These are phyloP conservation scores for Drosophila eugracilis DNA, from an alignment of 1,140 invertebrate genomes.

Conservation along the genomic window DNA sequence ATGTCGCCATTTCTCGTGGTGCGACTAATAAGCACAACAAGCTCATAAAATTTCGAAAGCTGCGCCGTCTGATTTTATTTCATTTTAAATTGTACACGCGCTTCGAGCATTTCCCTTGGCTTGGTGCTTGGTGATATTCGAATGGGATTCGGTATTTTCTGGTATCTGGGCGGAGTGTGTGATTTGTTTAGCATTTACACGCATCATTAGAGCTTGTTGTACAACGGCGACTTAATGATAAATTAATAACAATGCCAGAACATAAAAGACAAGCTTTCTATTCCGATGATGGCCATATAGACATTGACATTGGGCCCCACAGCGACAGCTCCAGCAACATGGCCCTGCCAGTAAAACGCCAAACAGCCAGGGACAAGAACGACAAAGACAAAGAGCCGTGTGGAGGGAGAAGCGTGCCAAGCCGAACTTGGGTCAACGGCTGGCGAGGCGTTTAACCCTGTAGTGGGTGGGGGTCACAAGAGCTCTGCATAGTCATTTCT, in stretches of 20 bases:
- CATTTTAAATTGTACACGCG: constrained; percentile 79
- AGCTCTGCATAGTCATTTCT: no score
- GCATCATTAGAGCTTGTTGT: constrained; percentile 76
- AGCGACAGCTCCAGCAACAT: constrained; percentile 23
- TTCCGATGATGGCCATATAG: constrained; percentile 59
- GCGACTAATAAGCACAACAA: constrained; percentile 78
- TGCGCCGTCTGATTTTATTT: constrained; percentile 74
- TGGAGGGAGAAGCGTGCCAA: constrained; percentile 36
- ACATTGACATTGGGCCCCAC: constrained; percentile 60
- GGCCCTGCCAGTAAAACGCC: no score
- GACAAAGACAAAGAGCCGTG: constrained; percentile 22
- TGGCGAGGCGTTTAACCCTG: constrained; percentile 49
- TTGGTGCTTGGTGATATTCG: constrained; percentile 6
- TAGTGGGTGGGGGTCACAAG: background rate
- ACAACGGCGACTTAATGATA: constrained; percentile 65
- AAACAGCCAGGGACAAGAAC: no score
- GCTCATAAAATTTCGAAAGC: constrained; percentile 82
- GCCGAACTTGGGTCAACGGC: constrained; percentile 43
- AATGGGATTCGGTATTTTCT: background rate
- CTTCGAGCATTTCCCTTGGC: constrained; percentile 46
- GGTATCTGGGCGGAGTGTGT: constrained; percentile 6
- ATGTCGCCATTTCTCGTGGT: constrained; percentile 76
- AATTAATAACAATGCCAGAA: constrained; percentile 67
- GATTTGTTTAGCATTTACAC: constrained; percentile 71
- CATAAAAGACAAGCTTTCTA: constrained; percentile 71